A percentile compares a stretch with the other conserved stretches of the same genome.
Conservation (phyloP, 2,113 vertebrate genomes). For the Morone chrysops region DNA sequence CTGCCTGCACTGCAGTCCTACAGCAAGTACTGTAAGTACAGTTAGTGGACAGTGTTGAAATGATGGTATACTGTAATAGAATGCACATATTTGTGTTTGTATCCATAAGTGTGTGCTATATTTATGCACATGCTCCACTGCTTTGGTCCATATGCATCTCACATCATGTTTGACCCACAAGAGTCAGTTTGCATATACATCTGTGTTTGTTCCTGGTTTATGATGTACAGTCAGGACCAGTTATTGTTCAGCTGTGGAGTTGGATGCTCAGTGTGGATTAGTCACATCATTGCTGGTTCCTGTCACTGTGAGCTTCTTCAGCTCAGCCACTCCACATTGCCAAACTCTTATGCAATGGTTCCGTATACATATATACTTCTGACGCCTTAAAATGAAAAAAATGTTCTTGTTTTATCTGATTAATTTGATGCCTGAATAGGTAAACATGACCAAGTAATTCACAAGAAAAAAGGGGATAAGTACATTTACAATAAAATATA, state of each 20-base stretch:
- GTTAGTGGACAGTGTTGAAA: constrained; percentile 21
- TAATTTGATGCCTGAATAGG: not conserved
- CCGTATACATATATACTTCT: too few relatives aligned
- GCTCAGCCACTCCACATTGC: not conserved
- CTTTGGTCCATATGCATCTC: constrained; percentile 24
- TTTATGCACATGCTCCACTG: constrained; percentile 28
- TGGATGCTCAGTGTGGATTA: constrained; percentile 49
- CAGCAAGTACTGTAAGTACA: constrained; percentile 4
- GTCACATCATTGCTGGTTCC: constrained; percentile 57
- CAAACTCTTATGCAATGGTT: not conserved
- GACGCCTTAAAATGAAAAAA: not conserved
- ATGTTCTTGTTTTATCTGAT: not conserved
- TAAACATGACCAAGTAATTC: not conserved
- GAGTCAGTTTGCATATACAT: constrained; percentile 16
- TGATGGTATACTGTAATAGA: constrained; percentile 10
- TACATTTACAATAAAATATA: too few relatives aligned
- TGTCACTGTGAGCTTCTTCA: constrained; percentile 33
- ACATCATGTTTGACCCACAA: constrained; percentile 24
- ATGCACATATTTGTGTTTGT: constrained; percentile 27
- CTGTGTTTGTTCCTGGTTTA: constrained; percentile 7
- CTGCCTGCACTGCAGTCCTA: constrained; percentile 30
- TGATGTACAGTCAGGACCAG: constrained; percentile 41
- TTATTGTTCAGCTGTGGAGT: constrained; percentile 18
- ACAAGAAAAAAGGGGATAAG: not conserved
- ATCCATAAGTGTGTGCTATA: not conserved